Percentiles rank a stretch among this genome's conserved stretches.
These are phyloP conservation scores for Ameiurus melas DNA, from an alignment of 2,113 vertebrate species.

Conservation along the genomic window DNA sequence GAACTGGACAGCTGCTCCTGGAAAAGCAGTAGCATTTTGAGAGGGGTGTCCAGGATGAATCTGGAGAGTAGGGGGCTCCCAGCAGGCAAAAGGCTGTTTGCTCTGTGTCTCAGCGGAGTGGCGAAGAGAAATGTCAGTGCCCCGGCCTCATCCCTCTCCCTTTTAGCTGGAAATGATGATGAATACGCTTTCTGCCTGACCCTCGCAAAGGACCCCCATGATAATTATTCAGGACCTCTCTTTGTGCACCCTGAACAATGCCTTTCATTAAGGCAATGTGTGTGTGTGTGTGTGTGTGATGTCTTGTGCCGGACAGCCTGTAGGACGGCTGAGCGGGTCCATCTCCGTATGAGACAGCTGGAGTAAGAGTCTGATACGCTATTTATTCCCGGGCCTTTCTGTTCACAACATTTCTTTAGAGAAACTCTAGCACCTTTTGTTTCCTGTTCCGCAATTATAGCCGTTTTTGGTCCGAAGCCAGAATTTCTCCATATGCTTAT, in stretches of 20 bases:
- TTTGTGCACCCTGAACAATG: slow-evolving; percentile 80
- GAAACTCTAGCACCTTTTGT: slow-evolving; percentile 16
- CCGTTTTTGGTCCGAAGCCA: slow-evolving; percentile 17
- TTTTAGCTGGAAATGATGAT: slow-evolving; percentile 76
- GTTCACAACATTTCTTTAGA: background rate
- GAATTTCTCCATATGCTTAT: background rate
- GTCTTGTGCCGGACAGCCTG: slow-evolving; percentile 31
- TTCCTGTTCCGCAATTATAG: background rate
- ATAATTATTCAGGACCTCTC: slow-evolving; percentile 76
- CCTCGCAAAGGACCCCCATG: slow-evolving; percentile 70
- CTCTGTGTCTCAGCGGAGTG: slow-evolving; percentile 52
- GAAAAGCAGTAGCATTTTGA: slow-evolving; percentile 25
- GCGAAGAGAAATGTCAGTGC: slow-evolving; percentile 61
- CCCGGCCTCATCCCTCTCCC: slow-evolving; percentile 42
- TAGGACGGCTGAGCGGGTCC: slow-evolving; percentile 22
- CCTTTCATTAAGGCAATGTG: slow-evolving; percentile 76
- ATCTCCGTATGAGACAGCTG: slow-evolving; percentile 51
- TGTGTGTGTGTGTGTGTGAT: slow-evolving; percentile 39
- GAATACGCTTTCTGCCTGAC: slow-evolving; percentile 76
- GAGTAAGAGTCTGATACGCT: slow-evolving; percentile 22
- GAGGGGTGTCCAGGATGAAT: slow-evolving; percentile 55
- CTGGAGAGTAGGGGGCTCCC: slow-evolving; percentile 53
- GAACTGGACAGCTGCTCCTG: slow-evolving; percentile 71
- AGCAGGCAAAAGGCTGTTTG: slow-evolving; percentile 64
- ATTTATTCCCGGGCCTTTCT: background rate